Evolutionary conservation across 2,113 vertebrate genomes (phyloP), one percentile per base, ranked within the genome.

Genomic region (Scophthalmus maximus): DNA sequence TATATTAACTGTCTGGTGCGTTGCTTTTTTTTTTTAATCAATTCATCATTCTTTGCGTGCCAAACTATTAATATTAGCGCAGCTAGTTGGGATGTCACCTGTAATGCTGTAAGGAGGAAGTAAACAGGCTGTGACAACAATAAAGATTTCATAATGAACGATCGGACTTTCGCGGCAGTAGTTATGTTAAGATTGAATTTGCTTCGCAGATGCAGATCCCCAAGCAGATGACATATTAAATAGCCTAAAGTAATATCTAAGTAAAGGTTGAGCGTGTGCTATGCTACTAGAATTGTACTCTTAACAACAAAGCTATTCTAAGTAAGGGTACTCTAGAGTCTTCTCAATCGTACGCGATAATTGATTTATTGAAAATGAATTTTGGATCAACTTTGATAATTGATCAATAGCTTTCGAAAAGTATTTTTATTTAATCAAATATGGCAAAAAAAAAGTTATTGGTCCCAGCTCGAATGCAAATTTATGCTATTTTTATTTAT

Each of bases 71-170:
- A 27, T 29, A n/a, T 36, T 69, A 58, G 25, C 23, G 14, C 12
- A 30, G 60, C 6, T 22, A 29, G 56, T 57, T 44, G 12, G 17
- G 17, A 34, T 76, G 55, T 68, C 68, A 80, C 40, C 73, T 72
- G 55, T 64, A 66, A 27, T 77, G 70, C 65, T 44, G 40, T 23
- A 38, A 79, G 25, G 76, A 85, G 89, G 89, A 91, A 89, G 80
- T 91, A 40, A 73, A 23, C 62, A 49, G 32, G 15, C 49, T 63
- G 6, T 81, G 69, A 72, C 47, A 79, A 60, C 51, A 81, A 18
- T 47, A 34, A 68, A 58, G 27, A 57, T 69, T 50, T 42, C 1
- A 0, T 44, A 5, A 15, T 26, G 6, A 34, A 18, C 18, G 5
- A 17, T 22, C 14, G 1, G 0, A 18, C 46, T 25, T 34, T 40